Percentiles rank a stretch among this genome's conserved stretches.
phyloP scores from a whole-genome alignment of 2,888 invertebrate genomes.

The Callosobruchus maculatus region DNA sequence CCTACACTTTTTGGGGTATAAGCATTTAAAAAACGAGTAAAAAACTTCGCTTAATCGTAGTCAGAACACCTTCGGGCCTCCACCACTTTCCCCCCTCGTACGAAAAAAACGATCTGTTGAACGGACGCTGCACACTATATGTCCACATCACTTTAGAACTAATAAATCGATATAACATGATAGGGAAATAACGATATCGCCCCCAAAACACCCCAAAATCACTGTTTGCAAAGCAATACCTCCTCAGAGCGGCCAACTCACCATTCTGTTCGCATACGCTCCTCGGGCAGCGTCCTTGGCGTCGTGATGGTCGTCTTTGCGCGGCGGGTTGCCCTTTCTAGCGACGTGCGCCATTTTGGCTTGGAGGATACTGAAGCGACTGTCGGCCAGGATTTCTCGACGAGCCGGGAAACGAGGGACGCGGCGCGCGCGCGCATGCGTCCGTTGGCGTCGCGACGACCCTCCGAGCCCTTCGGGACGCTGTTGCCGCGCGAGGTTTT shows the following conservation, averaged over 20 bases:
- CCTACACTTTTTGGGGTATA: too few species aligned
- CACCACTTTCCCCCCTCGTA: too few species aligned
- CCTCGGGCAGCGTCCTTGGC: background rate
- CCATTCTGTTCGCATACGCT: constrained; percentile 41
- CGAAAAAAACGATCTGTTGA: too few species aligned
- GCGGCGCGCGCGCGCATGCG: constrained; percentile 9
- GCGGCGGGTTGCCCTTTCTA: constrained; percentile 29
- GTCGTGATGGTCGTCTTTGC: constrained; percentile 29
- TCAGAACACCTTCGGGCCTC: too few species aligned
- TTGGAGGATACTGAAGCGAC: constrained; percentile 33
- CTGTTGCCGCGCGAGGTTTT: background rate
- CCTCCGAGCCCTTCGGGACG: background rate
- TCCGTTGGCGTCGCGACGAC: background rate
- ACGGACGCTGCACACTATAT: background rate
- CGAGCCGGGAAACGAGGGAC: constrained; percentile 13
- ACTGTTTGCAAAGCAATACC: background rate
- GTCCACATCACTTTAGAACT: background rate
- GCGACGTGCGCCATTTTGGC: constrained; percentile 40
- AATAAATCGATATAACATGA: background rate
- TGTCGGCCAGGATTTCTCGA: constrained; percentile 15
- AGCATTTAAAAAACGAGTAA: too few species aligned
- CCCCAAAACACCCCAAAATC: background rate
- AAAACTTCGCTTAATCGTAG: too few species aligned
- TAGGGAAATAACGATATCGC: background rate
- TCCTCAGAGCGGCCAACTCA: constrained; percentile 21